Percentiles rank a stretch among this genome's conserved stretches.
Evolutionary conservation across 2,113 vertebrate genomes (phyloP).

Genomic region (Perognathus longimembris): DNA sequence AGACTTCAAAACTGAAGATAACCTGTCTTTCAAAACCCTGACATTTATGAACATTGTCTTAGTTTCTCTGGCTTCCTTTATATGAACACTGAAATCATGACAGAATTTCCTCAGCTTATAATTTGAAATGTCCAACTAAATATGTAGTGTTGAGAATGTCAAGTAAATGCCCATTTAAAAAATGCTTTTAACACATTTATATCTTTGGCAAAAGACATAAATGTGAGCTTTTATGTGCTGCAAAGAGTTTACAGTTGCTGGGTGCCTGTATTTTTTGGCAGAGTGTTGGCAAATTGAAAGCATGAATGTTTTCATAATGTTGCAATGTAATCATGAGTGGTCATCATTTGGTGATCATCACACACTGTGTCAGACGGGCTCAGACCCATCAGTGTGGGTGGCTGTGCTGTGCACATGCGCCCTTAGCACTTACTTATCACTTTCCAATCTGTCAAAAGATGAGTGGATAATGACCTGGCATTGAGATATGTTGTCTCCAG

Average conservation of each 20-base stretch:
- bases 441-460: not conserved
- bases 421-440: not conserved
- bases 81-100: not conserved
- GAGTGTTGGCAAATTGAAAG: not conserved
- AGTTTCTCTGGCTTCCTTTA: not conserved
- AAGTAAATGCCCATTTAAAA: not conserved
- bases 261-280: not conserved
- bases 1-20: not conserved
- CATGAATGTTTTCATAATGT: not conserved
- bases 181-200: not conserved
- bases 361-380: not conserved
- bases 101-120: not conserved
- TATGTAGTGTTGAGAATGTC: not conserved
- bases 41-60: not conserved
- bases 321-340: not conserved
- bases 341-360: not conserved
- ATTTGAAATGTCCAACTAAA: not conserved
- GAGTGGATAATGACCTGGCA: not conserved
- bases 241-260: not conserved
- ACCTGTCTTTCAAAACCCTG: not conserved
- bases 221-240: not conserved
- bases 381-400: not conserved
- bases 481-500: slow-evolving; percentile 3
- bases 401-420: not conserved
- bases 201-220: not conserved